phyloP scores from a whole-genome alignment of 2,113 vertebrate genomes.

The Sander vitreus region DNA sequence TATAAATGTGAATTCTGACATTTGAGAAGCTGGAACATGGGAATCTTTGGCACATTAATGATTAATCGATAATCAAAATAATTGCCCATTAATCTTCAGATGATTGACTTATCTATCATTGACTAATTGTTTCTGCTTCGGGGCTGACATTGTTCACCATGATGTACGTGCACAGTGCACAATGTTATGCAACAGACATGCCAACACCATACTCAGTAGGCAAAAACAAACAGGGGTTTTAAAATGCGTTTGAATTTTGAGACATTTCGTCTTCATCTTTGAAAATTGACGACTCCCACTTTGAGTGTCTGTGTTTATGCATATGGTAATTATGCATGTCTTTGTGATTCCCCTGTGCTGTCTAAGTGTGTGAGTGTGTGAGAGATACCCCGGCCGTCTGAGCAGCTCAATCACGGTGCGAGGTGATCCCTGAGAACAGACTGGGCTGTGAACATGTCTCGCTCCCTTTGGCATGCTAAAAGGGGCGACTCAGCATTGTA shows the following conservation, averaged over 20 bases:
- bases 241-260: not conserved
- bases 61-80: not conserved
- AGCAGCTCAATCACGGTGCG: conserved; percentile 25
- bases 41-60: not conserved
- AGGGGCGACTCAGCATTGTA: conserved; percentile 63
- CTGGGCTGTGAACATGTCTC: conserved; percentile 33
- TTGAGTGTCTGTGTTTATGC: conserved; percentile 2
- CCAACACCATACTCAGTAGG: not conserved
- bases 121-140: not conserved
- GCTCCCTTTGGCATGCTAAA: conserved; percentile 38
- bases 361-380: conserved; percentile 14
- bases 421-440: conserved; percentile 54
- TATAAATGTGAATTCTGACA: not conserved
- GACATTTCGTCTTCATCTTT: not conserved
- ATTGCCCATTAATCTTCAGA: not conserved
- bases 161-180: not conserved
- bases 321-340: conserved; percentile 11
- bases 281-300: not conserved
- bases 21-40: not conserved
- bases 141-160: too few species aligned
- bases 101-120: not conserved
- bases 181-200: not conserved
- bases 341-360: conserved; percentile 14
- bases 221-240: not conserved
- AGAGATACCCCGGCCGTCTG: not conserved